phyloP scores from a whole-genome alignment of 2,888 invertebrate genomes.

The Phyllotreta cruciferae region DNA sequence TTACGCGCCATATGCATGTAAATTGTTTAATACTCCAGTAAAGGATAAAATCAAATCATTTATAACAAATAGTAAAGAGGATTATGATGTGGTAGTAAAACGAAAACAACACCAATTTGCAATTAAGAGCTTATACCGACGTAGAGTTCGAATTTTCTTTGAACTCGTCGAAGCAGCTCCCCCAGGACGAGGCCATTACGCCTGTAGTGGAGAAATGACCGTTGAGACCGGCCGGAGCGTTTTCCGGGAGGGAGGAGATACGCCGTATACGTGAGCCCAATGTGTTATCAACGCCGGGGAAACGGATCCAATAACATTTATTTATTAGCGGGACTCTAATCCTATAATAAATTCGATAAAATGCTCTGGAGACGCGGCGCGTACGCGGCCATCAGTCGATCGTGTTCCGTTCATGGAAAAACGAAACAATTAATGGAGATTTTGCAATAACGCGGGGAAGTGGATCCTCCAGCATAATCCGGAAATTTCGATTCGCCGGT shows the following conservation, averaged over 20 bases:
- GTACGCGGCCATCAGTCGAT: slow-evolving; percentile 20
- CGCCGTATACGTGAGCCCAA: slow-evolving; percentile 37
- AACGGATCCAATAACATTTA: slow-evolving; percentile 41
- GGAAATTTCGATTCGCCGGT: slow-evolving; percentile 38
- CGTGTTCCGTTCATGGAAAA: slow-evolving; percentile 33
- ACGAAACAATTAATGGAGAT: too few species aligned
- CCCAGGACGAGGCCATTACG: slow-evolving; percentile 42
- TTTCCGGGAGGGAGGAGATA: slow-evolving; percentile 15
- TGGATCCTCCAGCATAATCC: slow-evolving; percentile 4
- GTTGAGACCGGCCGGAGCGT: slow-evolving; percentile 36
- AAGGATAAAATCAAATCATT: too few species aligned
- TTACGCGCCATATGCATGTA: too few species aligned
- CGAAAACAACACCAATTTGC: too few species aligned
- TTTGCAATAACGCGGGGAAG: neutral
- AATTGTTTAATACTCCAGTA: too few species aligned
- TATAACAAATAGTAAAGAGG: too few species aligned
- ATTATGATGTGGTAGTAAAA: too few species aligned
- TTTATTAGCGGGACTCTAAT: slow-evolving; percentile 40
- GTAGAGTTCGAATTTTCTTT: too few species aligned
- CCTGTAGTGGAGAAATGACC: slow-evolving; percentile 42
- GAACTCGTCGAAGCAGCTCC: slow-evolving; percentile 19
- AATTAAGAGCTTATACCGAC: neutral
- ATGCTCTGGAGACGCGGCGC: slow-evolving; percentile 24
- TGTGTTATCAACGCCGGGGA: slow-evolving; percentile 37
- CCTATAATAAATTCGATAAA: slow-evolving; percentile 39